Evolutionary conservation across 2,113 vertebrate species (phyloP).

Genomic region (Pituophis catenifer): DNA sequence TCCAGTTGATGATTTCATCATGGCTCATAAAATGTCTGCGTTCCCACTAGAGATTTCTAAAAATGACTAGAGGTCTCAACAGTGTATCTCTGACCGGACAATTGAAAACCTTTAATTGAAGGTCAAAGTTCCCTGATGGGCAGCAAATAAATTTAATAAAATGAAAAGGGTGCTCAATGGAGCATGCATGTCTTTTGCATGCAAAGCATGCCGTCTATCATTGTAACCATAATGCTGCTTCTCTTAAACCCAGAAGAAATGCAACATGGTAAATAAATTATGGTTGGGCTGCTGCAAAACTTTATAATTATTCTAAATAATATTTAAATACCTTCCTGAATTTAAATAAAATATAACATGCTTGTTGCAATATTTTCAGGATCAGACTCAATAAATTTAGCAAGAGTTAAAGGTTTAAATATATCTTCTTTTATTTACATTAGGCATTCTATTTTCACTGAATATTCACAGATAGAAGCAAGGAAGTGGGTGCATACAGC

Average conservation of each 20-base stretch:
- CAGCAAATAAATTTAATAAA: background rate
- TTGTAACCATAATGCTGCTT: background rate
- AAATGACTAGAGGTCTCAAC: background rate
- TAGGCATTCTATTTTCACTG: too few species aligned
- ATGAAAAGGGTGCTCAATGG: background rate
- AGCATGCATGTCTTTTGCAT: background rate
- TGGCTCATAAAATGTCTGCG: too few species aligned
- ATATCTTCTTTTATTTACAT: too few species aligned
- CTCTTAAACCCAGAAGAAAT: background rate
- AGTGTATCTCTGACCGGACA: background rate
- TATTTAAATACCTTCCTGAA: background rate
- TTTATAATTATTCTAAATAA: background rate
- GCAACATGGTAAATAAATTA: background rate
- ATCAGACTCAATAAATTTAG: too few species aligned
- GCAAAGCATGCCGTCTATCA: background rate
- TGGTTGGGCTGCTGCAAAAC: background rate
- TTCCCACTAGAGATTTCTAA: background rate
- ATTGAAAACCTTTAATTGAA: background rate
- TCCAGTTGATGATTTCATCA: background rate
- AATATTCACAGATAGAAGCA: too few species aligned
- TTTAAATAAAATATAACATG: slow-evolving; percentile 22
- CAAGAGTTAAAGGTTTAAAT: too few species aligned
- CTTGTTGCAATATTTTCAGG: too few species aligned
- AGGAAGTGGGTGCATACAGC: too few species aligned
- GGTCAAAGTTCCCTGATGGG: background rate